Base-by-base conservation (phyloP, 2,888 invertebrate genomes). In the Dynastes hyllus region DNA sequence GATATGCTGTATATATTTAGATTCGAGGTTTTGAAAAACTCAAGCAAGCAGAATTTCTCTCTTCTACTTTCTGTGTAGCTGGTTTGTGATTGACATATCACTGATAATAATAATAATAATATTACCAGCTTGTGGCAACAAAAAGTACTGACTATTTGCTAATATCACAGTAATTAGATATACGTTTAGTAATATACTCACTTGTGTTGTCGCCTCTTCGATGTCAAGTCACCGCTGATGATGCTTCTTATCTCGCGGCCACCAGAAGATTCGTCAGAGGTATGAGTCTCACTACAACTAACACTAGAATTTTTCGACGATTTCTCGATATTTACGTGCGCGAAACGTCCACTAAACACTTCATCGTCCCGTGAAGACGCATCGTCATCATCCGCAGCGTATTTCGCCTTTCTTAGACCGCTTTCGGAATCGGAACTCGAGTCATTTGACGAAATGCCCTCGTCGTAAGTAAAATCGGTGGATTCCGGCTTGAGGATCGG, bases 221-320 rank as follows among this genome's bases (percentile, higher is more conserved):
- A 88, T 32, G 89, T 88, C 4, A 89, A 89, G 83, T 90, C 90
- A 80, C 89, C 90, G 81, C 89, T 89, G 81, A 92, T 92, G 84
- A 93, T 93, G 76, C 91, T 92, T 1, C 92, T 90, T 81, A 93
- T 91, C 86, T 93, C 93, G 0, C 92, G 89, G 0, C 92, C 92
- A 32, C 93, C 93, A 73, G 92, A 93, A 81, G 93, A 93, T 84
- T 93, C 93, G 0, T 92, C 92, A 84, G 93, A 93, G 27, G 87
- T 86, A 61, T 80, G 81, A 76, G 81, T 82, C 65, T 83, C 81
- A 69, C 82, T 83, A 66, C 80, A 81, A 67, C 78, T 80, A 63
- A 75, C 78, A 71, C 66, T 67, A 45, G 77, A 78, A 65, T 53
- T 80, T 76, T 80, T 77, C 9, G 78, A 45, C 29, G 76, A 65